Evolutionary conservation across 2,797 vertebrate genomes (phyloP).

Genomic region (Echeneis naucrates): DNA sequence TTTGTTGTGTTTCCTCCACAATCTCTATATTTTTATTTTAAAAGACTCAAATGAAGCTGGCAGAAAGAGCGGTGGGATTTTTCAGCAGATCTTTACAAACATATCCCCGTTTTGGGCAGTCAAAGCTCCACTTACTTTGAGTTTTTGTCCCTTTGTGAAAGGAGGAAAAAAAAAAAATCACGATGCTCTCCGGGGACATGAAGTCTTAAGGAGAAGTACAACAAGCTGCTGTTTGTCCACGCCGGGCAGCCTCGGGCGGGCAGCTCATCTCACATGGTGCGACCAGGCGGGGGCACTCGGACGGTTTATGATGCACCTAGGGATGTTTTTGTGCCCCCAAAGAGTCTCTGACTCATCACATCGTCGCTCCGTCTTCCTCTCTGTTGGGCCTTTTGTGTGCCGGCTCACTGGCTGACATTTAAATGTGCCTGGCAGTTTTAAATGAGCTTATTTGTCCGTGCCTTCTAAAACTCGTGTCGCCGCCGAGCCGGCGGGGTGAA

Average conservation of each 20-base stretch:
- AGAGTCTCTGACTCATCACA: constrained; percentile 33
- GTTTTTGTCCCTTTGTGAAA: too few species aligned
- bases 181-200: neutral
- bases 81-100: too few species aligned
- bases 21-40: too few species aligned
- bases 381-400: constrained; percentile 25
- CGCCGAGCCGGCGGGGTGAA: constrained; percentile 16
- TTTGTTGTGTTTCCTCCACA: too few species aligned
- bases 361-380: constrained; percentile 35
- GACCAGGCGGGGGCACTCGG: neutral
- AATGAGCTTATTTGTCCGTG: constrained; percentile 56
- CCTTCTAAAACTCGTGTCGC: constrained; percentile 12
- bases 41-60: too few species aligned
- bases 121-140: neutral
- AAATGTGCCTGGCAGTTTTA: constrained; percentile 29
- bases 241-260: neutral
- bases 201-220: constrained; percentile 7
- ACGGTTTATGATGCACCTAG: neutral
- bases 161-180: neutral
- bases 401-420: constrained; percentile 59
- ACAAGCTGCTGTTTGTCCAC: constrained; percentile 40
- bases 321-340: constrained; percentile 23
- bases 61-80: too few species aligned
- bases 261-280: constrained; percentile 4
- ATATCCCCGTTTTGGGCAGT: neutral